Conservation (phyloP, 2,888 invertebrate species). For the Chloroclysta siterata region DNA sequence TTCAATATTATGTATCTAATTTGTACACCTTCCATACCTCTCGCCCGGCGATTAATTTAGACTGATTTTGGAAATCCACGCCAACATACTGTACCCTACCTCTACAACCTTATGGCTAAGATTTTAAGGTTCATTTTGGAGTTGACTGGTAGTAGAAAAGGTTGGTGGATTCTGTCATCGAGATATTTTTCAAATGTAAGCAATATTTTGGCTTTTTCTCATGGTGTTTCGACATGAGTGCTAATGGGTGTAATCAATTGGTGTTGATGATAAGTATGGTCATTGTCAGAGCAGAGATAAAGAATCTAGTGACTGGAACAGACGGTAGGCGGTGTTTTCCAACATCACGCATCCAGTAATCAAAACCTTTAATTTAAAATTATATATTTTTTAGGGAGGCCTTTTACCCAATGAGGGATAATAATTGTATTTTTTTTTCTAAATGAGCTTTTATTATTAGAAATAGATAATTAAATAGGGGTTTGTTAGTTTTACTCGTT, state of each 20-base stretch:
- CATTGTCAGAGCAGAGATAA: conserved; percentile 49
- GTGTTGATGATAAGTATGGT: conserved; percentile 49
- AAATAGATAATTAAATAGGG: too few species aligned
- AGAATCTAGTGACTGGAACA: conserved; percentile 9
- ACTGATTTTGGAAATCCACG: conserved; percentile 67
- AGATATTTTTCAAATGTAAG: conserved; percentile 71
- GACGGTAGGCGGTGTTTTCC: not conserved
- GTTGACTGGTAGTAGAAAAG: conserved; percentile 16
- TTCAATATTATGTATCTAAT: conserved; percentile 77
- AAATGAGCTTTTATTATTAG: too few species aligned
- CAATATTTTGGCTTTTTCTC: conserved; percentile 70
- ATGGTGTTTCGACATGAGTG: conserved; percentile 73
- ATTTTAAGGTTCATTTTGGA: conserved; percentile 36
- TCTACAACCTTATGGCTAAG: conserved; percentile 20
- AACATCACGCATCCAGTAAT: too few species aligned
- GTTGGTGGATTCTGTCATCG: conserved; percentile 65
- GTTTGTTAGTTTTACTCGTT: too few species aligned
- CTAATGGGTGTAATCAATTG: conserved; percentile 81
- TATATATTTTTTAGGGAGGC: too few species aligned
- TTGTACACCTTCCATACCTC: conserved; percentile 71
- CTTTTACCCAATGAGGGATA: too few species aligned
- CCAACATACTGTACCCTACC: conserved; percentile 31
- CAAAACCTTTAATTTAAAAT: too few species aligned
- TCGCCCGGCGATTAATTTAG: conserved; percentile 73
- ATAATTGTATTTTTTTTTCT: too few species aligned